phyloP scores from a whole-genome alignment of 2,797 vertebrate species.

The Malacoraja senta region DNA sequence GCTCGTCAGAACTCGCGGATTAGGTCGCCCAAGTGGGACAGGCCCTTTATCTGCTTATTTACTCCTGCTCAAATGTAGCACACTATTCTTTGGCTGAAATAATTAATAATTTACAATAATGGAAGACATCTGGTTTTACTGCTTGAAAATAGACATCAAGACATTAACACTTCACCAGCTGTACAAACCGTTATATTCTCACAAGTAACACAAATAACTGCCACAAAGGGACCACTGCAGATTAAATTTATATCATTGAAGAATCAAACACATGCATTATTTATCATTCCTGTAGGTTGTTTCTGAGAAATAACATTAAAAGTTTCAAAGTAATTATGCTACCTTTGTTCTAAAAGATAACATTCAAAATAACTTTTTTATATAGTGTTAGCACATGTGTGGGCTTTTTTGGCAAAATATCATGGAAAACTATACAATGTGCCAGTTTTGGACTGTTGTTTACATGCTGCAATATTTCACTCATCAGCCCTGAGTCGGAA shows the following conservation, averaged over 20 bases:
- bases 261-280: not conserved
- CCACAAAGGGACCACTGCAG: not conserved
- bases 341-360: not conserved
- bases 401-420: slow-evolving; percentile 29
- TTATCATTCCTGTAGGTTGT: not conserved
- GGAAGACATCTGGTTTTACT: slow-evolving; percentile 9
- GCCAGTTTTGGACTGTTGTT: slow-evolving; percentile 21
- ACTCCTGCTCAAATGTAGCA: slow-evolving; percentile 14
- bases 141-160: not conserved
- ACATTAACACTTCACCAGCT: slow-evolving; percentile 18
- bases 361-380: not conserved
- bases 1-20: too few species aligned
- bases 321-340: not conserved
- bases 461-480: slow-evolving; percentile 34
- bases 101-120: not conserved
- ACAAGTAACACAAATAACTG: not conserved
- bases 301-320: not conserved
- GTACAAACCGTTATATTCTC: not conserved
- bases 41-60: not conserved
- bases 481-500: not conserved
- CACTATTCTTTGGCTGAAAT: not conserved
- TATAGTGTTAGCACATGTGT: not conserved
- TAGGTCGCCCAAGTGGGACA: too few species aligned
- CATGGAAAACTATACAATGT: slow-evolving; percentile 20
- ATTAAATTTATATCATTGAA: not conserved